A percentile compares a stretch with the other conserved stretches of the same genome.
Conservation (phyloP, 1,140 invertebrate genomes). For the Drosophila yakuba region DNA sequence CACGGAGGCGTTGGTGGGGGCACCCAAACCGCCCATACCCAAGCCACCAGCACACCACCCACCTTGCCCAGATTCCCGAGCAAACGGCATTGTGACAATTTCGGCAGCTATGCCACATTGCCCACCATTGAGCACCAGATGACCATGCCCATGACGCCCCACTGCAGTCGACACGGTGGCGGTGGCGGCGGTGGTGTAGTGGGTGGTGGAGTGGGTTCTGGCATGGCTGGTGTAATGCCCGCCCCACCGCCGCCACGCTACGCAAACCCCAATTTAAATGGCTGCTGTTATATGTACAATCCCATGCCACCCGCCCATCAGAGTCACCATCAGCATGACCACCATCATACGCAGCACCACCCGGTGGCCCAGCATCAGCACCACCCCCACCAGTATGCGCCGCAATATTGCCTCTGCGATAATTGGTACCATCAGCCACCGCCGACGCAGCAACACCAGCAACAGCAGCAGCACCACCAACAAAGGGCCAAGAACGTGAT, state of each 20-base stretch:
- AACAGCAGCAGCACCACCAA: conserved; percentile 34
- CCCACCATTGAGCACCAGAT: conserved; percentile 62
- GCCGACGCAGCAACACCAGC: conserved; percentile 38
- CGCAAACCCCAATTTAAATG: conserved; percentile 55
- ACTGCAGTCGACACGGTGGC: conserved; percentile 64
- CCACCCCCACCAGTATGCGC: conserved; percentile 50
- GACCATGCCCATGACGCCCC: conserved; percentile 33
- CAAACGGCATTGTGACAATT: conserved; percentile 75
- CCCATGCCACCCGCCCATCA: conserved; percentile 19
- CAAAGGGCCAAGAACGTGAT: conserved; percentile 63
- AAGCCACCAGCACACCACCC: conserved; percentile 14
- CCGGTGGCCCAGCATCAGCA: conserved; percentile 13
- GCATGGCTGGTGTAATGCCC: conserved; percentile 16
- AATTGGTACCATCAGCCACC: conserved; percentile 77
- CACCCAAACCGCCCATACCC: not conserved
- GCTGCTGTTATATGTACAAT: conserved; percentile 75
- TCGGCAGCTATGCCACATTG: conserved; percentile 78
- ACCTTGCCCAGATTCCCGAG: conserved; percentile 56
- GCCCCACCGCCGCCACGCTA: conserved; percentile 54
- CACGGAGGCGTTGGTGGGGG: conserved; percentile 19
- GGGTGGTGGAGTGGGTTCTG: conserved; percentile 7
- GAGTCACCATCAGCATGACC: conserved; percentile 21
- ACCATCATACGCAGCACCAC: conserved; percentile 18
- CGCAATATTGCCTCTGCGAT: conserved; percentile 68
- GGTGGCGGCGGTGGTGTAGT: not conserved